Conservation (phyloP, 2,113 vertebrate species). For the Megaceryle maxima region DNA sequence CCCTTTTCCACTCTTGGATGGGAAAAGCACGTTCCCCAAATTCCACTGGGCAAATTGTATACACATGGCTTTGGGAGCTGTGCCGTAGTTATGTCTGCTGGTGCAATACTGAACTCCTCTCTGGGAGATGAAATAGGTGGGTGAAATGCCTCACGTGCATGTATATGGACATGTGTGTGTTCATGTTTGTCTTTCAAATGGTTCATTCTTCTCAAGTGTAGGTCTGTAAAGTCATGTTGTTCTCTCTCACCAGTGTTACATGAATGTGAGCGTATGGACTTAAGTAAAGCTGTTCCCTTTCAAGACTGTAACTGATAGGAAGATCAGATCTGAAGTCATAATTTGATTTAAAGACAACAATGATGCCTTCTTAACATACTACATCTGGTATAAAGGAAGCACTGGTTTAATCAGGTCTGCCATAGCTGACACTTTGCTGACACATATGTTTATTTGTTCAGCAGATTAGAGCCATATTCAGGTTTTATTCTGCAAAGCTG, state of each 20-base stretch:
- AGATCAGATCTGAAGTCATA: neutral
- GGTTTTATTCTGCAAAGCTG: neutral
- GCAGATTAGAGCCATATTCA: neutral
- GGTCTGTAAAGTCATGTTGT: neutral
- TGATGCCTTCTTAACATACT: neutral
- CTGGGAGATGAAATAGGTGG: conserved; percentile 93
- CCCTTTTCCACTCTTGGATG: conserved; percentile 91
- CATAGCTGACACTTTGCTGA: neutral
- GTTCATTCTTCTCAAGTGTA: neutral
- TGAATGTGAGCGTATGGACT: neutral
- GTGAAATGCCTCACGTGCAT: conserved; percentile 34
- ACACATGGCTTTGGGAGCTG: conserved; percentile 81
- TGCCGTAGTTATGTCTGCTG: conserved; percentile 95
- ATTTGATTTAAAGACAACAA: neutral
- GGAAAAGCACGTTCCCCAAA: conserved; percentile 83
- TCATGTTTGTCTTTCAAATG: neutral
- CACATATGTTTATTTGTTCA: neutral
- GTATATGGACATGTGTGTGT: neutral
- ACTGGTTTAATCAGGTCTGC: neutral
- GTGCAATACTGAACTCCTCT: conserved; percentile 93
- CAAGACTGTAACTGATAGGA: neutral
- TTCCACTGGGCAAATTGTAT: conserved; percentile 79
- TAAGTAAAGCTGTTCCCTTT: neutral
- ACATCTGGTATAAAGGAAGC: neutral
- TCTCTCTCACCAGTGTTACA: neutral